Evolutionary conservation across 2,888 invertebrate genomes (phyloP), one percentile per base, ranked within the genome.

Genomic region (Oscheius sp.): DNA sequence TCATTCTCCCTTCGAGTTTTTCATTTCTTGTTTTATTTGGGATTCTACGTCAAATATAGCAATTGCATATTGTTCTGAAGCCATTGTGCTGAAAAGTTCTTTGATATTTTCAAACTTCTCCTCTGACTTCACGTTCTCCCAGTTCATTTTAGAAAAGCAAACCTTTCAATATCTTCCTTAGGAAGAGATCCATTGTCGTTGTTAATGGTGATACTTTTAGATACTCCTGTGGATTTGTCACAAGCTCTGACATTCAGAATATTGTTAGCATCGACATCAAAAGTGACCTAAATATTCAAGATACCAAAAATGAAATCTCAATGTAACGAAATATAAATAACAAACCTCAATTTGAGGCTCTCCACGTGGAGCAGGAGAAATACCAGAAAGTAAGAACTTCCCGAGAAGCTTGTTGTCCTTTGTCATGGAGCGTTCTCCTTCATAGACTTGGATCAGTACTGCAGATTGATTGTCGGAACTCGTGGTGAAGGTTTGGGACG

Each of bases 381-480:
- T 96, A 68, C 95, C 95, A 36, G 93, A 93, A 70, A 97, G 90
- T 87, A 96, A 95, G 88, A 97, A 97, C 88, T 94, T 95, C 71
- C 96, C 97, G 75, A 97, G 90, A 49, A 94, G 90, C 88, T 96
- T 85, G 78, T 94, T 94, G 85, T 94, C 94, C 86, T 91, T 93
- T 6, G 94, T 94, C 93, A 94, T 92, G 20, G 92, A 91, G 38
- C 93, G 82, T 67, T 87, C 87, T 67, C 87, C 86, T 68, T 86
- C 87, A 73, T 78, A 87, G 26, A 88, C 87, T 17, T 45, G n/a
- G 20, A 45, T 6, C 12, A n/a, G n/a, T n/a, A n/a, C n/a, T n/a
- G n/a, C n/a, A n/a, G n/a, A n/a, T n/a, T n/a, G n/a, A n/a, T n/a
- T 97, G 88, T 97, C 96, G 0, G 94, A 93, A 88, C 95, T 95